These are phyloP conservation scores for Lates calcarifer DNA, from an alignment of 2,113 vertebrate genomes.

Conservation along the genomic window DNA sequence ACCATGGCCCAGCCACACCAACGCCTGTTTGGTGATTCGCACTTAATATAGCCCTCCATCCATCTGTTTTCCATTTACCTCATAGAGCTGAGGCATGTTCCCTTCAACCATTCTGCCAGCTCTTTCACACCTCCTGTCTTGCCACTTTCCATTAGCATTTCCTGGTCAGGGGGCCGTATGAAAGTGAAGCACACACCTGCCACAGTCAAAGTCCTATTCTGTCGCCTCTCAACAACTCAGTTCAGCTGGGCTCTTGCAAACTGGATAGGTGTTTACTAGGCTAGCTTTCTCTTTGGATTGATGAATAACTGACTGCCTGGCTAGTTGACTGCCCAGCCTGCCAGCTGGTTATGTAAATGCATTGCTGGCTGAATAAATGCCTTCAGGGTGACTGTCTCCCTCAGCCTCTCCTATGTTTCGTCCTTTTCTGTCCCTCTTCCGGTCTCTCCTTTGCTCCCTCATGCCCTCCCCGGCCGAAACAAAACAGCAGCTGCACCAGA, in stretches of 20 bases:
- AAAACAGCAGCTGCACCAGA: conserved; percentile 67
- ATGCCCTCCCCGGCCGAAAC: conserved; percentile 39
- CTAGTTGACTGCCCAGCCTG: conserved; percentile 29
- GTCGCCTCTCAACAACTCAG: conserved; percentile 42
- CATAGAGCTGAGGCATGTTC: conserved; percentile 40
- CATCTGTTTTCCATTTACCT: conserved; percentile 37
- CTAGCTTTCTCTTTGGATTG: conserved; percentile 36
- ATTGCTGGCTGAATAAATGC: conserved; percentile 36
- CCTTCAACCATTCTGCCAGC: conserved; percentile 43
- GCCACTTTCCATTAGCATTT: conserved; percentile 65
- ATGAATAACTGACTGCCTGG: conserved; percentile 39
- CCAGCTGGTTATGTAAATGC: conserved; percentile 56
- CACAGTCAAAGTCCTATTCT: conserved; percentile 40
- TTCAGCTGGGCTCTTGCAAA: conserved; percentile 10
- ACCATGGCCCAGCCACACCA: neutral
- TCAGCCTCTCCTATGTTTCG: conserved; percentile 31
- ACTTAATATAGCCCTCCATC: conserved; percentile 26
- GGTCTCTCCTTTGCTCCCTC: conserved; percentile 22
- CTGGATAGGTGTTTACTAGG: conserved; percentile 26
- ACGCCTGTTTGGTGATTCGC: conserved; percentile 27
- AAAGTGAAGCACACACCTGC: conserved; percentile 68
- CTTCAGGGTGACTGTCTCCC: conserved; percentile 25
- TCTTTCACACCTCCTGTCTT: conserved; percentile 65
- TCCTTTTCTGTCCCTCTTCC: conserved; percentile 28
- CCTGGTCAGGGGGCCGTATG: conserved; percentile 51